phyloP scores from a whole-genome alignment of 1,140 invertebrate species.

The Lerema accius region DNA sequence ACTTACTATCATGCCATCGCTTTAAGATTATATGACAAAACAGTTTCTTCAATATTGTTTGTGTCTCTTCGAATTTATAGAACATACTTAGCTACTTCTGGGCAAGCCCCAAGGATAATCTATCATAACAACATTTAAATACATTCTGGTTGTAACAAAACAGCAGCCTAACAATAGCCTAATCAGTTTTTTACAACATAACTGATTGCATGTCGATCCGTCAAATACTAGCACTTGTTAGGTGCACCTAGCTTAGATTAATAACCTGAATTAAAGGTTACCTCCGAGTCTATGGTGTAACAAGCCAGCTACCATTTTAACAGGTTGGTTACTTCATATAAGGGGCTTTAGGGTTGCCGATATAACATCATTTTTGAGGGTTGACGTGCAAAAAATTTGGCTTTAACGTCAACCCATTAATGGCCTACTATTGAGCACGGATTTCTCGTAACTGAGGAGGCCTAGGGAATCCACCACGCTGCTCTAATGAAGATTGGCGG shows the following conservation, averaged over 20 bases:
- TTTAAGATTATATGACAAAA: no score
- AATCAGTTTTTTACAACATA: background rate
- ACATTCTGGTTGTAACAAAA: background rate
- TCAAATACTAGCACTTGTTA: conserved; percentile 4
- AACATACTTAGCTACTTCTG: no score
- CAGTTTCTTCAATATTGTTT: no score
- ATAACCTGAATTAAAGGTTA: conserved; percentile 13
- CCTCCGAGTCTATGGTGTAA: conserved; percentile 1
- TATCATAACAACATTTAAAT: background rate
- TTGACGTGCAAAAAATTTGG: no score
- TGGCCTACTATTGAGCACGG: no score
- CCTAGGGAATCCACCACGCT: no score
- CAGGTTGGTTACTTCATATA: conserved; percentile 7
- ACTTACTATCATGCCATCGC: no score
- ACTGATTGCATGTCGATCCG: background rate
- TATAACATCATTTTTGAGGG: no score
- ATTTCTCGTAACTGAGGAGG: no score
- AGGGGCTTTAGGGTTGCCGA: background rate
- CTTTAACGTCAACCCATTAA: no score
- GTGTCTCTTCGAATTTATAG: no score
- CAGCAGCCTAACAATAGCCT: background rate
- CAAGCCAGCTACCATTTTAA: background rate
- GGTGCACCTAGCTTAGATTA: conserved; percentile 3
- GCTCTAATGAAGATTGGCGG: no score
- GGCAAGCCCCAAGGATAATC: background rate